Evolutionary conservation across 2,888 invertebrate genomes (phyloP), one percentile per base, ranked within the genome.

Genomic region (Cerastis leucographa): DNA sequence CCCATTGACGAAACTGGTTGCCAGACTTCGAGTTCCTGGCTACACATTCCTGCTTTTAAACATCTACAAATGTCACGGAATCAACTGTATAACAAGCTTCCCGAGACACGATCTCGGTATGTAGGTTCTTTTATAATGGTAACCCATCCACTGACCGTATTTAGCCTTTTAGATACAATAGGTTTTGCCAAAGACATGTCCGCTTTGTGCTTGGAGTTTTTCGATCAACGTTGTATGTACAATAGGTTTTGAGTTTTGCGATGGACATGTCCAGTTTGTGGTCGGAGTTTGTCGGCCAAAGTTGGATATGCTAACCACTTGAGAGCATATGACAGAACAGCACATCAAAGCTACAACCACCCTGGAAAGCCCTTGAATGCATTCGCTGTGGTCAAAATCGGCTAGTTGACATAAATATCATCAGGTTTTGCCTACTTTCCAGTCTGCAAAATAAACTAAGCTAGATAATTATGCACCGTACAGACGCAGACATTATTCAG

Each of bases 401-500:
- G 35, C 35, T 35, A 3, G 35, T 2, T 35, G 35, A 3, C 35
- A 35, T 35, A 2, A 35, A 2, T 3, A 35, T 35, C 35, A 35
- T 35, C 35, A 0, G 12, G 11, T 19, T 12, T n/a, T 61, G 1
- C 44, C 61, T 62, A 76, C 9, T 64, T 44, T 9, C 29, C 35
- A 17, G 61, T 70, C 69, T 83, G 14, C 22, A 5, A 12, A 35
- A 59, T 74, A 68, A 17, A 19, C 44, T 54, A 12, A 40, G 67
- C 40, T 29, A 29, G 14, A 29, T 69, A 49, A 72, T 76, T 81
- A 83, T 86, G 76, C 84, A 80, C 70, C 29, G 40, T 59, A 68
- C 29, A 73, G 54, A 65, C 75, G 35, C 56, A 76, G 51, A 75
- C 11, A 78, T 67, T 85, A 87, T 86, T 88, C 79, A 78, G 62